Base-by-base conservation (phyloP, 2,888 invertebrate genomes). In the Podabrus alpinus region DNA sequence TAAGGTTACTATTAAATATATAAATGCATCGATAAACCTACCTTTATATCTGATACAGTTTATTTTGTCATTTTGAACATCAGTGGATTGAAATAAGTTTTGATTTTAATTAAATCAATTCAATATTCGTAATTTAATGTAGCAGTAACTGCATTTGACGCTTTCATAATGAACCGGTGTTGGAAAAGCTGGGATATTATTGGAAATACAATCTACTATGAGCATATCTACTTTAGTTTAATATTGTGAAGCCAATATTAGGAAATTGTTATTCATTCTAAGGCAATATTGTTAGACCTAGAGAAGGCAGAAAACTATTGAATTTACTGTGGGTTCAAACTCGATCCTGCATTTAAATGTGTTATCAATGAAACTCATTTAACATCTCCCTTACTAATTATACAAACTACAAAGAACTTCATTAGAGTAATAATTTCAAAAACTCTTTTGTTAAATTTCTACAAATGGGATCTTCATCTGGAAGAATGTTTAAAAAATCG, bases 211-310 rank as follows among this genome's bases (percentile, higher is more conserved):
- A 64, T n/a, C 7, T 45, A 45, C n/a, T 45, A 45, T n/a, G 21
- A 64, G 62, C 13, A 64, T 64, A 64, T 64, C 62, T 19, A 15
- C 62, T 64, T 29, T 59, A 68, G 59, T 19, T 68, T 59, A 45
- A 19, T 68, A 59, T 25, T 59, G 45, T 13, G 68, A 15, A 19
- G 59, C 11, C 17, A 68, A 45, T 59, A 64, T 45, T 70, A 62
- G 69, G 62, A 70, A 70, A 70, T 70, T 69, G 45, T 16, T 45
- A 64, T 64, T 64, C 29, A 70, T 70, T 29, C 62, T 15, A 70
- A 70, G 70, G 29, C 64, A 64, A 64, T 70, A 17, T 10, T 59
- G 19, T 59, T 68, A 60, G 19, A 21, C 59, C 17, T 59, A 59
- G 68, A 68, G 29, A 29, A 15, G 29, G 25, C 29, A n/a, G 67